phyloP scores from a whole-genome alignment of 2,888 invertebrate species.

The Laspeyria flexula region DNA sequence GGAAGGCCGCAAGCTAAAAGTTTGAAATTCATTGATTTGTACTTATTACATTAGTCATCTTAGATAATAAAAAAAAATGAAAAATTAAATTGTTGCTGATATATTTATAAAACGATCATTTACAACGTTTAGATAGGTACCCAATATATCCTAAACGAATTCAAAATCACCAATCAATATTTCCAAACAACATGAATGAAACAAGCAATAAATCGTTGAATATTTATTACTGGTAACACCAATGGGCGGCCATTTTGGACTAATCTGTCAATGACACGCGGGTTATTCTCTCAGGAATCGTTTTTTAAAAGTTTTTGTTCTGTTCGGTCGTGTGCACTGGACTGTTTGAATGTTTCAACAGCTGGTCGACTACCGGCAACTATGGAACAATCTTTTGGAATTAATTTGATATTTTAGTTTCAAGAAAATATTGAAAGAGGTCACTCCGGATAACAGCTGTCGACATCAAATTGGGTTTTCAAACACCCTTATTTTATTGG shows the following conservation, averaged over 20 bases:
- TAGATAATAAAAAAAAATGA: too few relatives aligned
- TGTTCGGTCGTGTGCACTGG: constrained; percentile 32
- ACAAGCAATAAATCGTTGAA: constrained; percentile 41
- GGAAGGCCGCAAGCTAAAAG: too few relatives aligned
- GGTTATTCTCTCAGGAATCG: constrained; percentile 50
- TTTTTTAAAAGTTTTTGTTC: constrained; percentile 57
- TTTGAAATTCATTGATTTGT: too few relatives aligned
- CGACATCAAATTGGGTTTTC: too few relatives aligned
- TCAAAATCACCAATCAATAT: constrained; percentile 9
- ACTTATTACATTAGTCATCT: too few relatives aligned
- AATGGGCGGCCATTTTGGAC: constrained; percentile 53
- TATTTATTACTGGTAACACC: constrained; percentile 49
- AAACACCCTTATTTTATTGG: too few relatives aligned
- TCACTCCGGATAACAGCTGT: background rate
- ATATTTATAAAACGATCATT: too few relatives aligned
- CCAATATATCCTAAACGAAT: too few relatives aligned
- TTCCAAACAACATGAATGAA: constrained; percentile 29
- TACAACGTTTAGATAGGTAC: too few relatives aligned
- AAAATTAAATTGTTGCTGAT: too few relatives aligned
- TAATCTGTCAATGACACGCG: constrained; percentile 63
- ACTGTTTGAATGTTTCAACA: constrained; percentile 24
- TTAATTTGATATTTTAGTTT: constrained; percentile 6
- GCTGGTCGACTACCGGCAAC: constrained; percentile 7
- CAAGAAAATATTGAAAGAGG: background rate
- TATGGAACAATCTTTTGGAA: background rate